Base-by-base conservation (phyloP, 2,888 invertebrate genomes). In the Linyphia triangularis region DNA sequence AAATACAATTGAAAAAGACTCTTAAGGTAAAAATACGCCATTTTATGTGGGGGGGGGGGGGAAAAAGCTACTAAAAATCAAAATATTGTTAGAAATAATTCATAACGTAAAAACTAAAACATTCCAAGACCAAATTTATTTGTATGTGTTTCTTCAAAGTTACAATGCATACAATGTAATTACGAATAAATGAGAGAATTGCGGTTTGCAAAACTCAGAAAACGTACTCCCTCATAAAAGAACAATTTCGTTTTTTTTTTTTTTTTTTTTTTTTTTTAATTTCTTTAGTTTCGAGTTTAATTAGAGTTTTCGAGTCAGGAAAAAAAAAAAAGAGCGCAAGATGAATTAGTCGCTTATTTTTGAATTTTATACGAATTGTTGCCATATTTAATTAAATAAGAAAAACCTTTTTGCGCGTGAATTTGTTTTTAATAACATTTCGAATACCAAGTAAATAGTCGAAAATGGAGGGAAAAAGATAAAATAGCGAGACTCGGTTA, bases 341-440 rank as follows among this genome's bases (percentile, higher is more conserved):
- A 77, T 13, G 13, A 59, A 24, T 24, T 33, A 73, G 30, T 33
- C 19, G 24, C 30, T 51, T 24, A 33, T 51, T 79, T 79, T 79
- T 28, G 43, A 79, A 79, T 69, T 81, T 77, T 16, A 77, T 63
- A 69, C 28, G 69, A 81, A 81, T 67, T 9, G 79, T 57, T 81
- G 37, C 69, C 57, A 81, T 81, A 51, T 81, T 81, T 81, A 67
- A 81, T 81, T 81, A 81, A 81, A 81, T 81, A 81, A 69, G 69
- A 69, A 81, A 13, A 16, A 5, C 9, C 3, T 51, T 51, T 51
- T 33, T 33, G 33, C 16, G 16, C n/a, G n/a, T n/a, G 13, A 16
- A n/a, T 51, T 51, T n/a, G 51, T 51, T n/a, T 51, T 5, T 13
- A 51, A 51, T 51, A 51, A n/a, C n/a, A n/a, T n/a, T n/a, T n/a